Evolutionary conservation across 2,113 vertebrate genomes (phyloP).

Genomic region (Tringa solitaria): DNA sequence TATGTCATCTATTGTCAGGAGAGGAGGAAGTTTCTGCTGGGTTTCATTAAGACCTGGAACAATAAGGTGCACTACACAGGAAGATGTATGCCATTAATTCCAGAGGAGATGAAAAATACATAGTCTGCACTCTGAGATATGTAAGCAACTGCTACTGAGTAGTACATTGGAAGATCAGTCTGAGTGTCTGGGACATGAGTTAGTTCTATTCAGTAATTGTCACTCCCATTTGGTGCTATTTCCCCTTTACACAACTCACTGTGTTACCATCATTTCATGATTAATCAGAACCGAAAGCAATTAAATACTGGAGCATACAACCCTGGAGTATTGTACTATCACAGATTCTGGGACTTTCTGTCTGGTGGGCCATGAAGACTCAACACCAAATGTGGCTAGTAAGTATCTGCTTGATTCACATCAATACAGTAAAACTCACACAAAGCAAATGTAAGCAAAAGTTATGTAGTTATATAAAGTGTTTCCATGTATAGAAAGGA

Average conservation of each 20-base stretch:
- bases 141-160: background rate
- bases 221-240: background rate
- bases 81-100: constrained; percentile 6
- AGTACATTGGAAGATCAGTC: background rate
- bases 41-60: constrained; percentile 76
- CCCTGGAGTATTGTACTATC: background rate
- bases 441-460: background rate
- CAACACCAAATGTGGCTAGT: background rate
- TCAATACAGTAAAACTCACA: background rate
- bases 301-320: background rate
- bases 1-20: constrained; percentile 70
- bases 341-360: background rate
- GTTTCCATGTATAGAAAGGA: background rate
- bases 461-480: background rate
- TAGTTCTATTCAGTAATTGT: background rate
- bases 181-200: background rate
- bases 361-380: background rate
- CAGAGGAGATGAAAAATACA: background rate
- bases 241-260: background rate
- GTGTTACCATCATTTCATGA: background rate
- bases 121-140: background rate
- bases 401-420: background rate
- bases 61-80: constrained; percentile 75
- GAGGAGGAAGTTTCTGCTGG: constrained; percentile 67
- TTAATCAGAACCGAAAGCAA: background rate